Evolutionary conservation across 2,888 invertebrate genomes (phyloP).

Genomic region (Caenorhabditis sp.): DNA sequence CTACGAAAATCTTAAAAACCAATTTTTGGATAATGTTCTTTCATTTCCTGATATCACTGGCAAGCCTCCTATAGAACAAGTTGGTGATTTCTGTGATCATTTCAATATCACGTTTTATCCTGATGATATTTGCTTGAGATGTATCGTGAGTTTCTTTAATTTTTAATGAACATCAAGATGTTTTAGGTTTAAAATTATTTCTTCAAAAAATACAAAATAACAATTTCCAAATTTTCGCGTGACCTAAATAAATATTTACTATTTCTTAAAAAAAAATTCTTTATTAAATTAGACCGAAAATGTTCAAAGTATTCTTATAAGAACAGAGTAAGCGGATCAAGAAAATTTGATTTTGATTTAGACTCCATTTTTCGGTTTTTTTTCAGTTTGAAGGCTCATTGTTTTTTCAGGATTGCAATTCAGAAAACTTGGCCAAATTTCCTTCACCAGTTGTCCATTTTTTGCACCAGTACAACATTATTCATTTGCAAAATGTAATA

Average conservation of each 20-base stretch:
- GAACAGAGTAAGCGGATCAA: too few species aligned
- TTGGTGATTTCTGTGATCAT: slow-evolving; percentile 11
- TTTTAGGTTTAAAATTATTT: not conserved
- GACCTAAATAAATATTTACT: too few species aligned
- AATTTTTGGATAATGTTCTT: slow-evolving; percentile 1
- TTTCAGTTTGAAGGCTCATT: too few species aligned
- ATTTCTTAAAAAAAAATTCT: too few species aligned
- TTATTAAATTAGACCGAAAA: too few species aligned
- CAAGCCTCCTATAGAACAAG: slow-evolving; percentile 18
- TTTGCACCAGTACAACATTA: slow-evolving; percentile 22
- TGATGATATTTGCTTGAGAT: slow-evolving; percentile 17
- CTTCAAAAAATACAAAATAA: not conserved
- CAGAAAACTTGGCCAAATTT: slow-evolving; percentile 15
- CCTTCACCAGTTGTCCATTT: slow-evolving; percentile 32
- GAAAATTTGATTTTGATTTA: too few species aligned
- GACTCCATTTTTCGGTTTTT: too few species aligned
- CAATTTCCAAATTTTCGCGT: too few species aligned
- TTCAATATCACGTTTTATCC: slow-evolving; percentile 24
- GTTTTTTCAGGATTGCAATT: slow-evolving; percentile 25
- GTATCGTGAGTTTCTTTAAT: slow-evolving; percentile 7
- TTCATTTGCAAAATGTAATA: slow-evolving; percentile 21
- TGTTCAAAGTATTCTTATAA: too few species aligned
- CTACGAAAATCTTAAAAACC: slow-evolving; percentile 1
- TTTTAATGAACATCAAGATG: not conserved
- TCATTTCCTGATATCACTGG: slow-evolving; percentile 13